A percentile compares a stretch with the other conserved stretches of the same genome.
These are phyloP conservation scores for Pogoniulus pusillus DNA, from an alignment of 2,797 vertebrate genomes.

Conservation along the genomic window DNA sequence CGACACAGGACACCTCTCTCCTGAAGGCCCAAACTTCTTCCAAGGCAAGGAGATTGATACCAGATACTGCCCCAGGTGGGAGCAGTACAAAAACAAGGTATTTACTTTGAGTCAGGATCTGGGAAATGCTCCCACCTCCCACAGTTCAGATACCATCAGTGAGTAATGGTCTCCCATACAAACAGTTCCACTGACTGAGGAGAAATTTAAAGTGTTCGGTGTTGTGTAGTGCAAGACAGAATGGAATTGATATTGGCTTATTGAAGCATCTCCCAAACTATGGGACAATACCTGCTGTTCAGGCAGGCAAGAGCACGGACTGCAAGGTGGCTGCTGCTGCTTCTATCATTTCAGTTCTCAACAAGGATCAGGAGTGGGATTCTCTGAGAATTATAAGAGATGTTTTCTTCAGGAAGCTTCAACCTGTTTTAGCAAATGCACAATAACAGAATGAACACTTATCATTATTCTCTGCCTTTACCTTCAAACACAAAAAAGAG, in stretches of 20 bases:
- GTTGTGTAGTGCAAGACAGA: neutral
- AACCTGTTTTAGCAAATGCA: neutral
- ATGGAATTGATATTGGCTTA: accelerated
- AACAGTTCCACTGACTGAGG: neutral
- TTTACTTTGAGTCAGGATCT: neutral
- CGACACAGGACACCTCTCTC: neutral
- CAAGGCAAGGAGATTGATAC: neutral
- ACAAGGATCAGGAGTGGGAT: neutral
- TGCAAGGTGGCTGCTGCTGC: neutral
- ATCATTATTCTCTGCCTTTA: neutral
- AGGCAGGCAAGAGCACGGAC: neutral
- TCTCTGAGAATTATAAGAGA: neutral
- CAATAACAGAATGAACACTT: neutral
- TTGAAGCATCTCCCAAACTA: neutral
- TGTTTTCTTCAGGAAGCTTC: neutral
- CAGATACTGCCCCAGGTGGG: neutral
- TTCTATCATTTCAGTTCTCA: neutral
- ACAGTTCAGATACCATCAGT: neutral
- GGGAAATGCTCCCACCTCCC: neutral
- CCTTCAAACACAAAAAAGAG: neutral
- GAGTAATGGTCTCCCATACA: neutral
- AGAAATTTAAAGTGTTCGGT: neutral
- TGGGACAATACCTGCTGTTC: neutral
- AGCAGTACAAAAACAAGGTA: neutral
- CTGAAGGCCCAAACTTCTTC: neutral